These are phyloP conservation scores for Tineola bisselliella DNA, from an alignment of 2,888 invertebrate genomes.

Conservation along the genomic window DNA sequence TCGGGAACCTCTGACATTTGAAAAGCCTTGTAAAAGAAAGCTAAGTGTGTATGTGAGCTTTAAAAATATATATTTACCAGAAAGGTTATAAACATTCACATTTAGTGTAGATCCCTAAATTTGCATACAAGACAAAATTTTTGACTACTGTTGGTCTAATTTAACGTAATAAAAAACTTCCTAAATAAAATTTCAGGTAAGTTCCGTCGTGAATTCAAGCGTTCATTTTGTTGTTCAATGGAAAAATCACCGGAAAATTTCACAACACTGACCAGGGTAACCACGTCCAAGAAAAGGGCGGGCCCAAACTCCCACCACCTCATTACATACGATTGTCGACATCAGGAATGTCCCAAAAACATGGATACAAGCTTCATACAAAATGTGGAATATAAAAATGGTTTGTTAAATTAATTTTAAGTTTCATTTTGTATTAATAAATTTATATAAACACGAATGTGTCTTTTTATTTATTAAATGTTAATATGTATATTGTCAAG, in stretches of 20 bases:
- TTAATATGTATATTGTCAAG: too few relatives aligned
- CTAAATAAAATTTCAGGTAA: slow-evolving; percentile 66
- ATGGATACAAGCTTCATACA: slow-evolving; percentile 9
- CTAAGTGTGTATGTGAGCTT: too few relatives aligned
- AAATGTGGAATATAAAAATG: not conserved
- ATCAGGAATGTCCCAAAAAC: not conserved
- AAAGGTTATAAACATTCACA: too few relatives aligned
- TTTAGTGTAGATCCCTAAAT: too few relatives aligned
- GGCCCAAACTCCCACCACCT: slow-evolving; percentile 20
- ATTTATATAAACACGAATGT: not conserved
- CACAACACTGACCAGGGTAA: slow-evolving; percentile 38
- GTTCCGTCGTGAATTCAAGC: slow-evolving; percentile 75
- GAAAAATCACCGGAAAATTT: slow-evolving; percentile 29
- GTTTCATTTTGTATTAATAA: not conserved
- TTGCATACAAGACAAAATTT: too few relatives aligned
- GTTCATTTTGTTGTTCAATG: slow-evolving; percentile 55
- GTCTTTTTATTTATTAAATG: too few relatives aligned
- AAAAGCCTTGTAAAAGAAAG: too few relatives aligned
- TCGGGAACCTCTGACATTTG: too few relatives aligned
- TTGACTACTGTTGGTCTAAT: too few relatives aligned
- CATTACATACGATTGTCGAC: slow-evolving; percentile 14
- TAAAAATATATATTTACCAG: too few relatives aligned
- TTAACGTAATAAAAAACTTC: too few relatives aligned
- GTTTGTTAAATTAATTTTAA: not conserved
- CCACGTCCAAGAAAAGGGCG: slow-evolving; percentile 30